phyloP scores from a whole-genome alignment of 37 sponge, comb jelly and placozoan genomes.

The Hexactinellida sp. region DNA sequence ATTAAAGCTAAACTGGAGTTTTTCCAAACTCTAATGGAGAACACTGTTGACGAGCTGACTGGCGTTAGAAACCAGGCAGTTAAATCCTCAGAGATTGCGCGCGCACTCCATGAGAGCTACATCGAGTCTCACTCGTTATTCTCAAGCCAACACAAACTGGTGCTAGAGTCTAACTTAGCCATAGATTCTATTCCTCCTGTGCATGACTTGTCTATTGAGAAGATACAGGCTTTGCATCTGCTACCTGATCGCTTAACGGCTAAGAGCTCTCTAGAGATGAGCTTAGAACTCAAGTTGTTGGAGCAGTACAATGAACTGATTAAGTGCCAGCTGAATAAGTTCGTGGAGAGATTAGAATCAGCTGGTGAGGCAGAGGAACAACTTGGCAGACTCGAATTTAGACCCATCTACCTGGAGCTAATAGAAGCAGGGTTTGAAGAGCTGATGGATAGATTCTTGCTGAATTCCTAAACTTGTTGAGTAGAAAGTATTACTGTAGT shows the following conservation, averaged over 20 bases:
- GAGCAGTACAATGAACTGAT: not conserved
- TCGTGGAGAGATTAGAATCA: not conserved
- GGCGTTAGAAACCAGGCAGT: not conserved
- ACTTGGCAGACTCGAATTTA: not conserved
- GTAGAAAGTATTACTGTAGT: no score
- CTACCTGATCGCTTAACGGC: not conserved
- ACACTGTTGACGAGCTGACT: not conserved
- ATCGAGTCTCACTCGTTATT: not conserved
- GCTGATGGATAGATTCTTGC: constrained; percentile 10
- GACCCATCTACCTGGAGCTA: not conserved
- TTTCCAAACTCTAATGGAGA: not conserved
- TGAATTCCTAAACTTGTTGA: no score
- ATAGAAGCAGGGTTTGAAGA: not conserved
- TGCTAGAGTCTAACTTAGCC: not conserved
- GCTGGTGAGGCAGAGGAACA: not conserved
- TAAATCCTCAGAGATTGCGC: not conserved
- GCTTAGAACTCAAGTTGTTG: not conserved
- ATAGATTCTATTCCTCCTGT: not conserved
- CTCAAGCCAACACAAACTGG: not conserved
- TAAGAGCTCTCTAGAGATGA: not conserved
- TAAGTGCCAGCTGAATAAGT: not conserved
- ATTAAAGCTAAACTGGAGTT: not conserved
- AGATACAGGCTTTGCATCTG: not conserved
- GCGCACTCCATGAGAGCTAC: not conserved
- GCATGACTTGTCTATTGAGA: not conserved